phyloP scores from a whole-genome alignment of 2,888 invertebrate species.

The Macaria liturata region DNA sequence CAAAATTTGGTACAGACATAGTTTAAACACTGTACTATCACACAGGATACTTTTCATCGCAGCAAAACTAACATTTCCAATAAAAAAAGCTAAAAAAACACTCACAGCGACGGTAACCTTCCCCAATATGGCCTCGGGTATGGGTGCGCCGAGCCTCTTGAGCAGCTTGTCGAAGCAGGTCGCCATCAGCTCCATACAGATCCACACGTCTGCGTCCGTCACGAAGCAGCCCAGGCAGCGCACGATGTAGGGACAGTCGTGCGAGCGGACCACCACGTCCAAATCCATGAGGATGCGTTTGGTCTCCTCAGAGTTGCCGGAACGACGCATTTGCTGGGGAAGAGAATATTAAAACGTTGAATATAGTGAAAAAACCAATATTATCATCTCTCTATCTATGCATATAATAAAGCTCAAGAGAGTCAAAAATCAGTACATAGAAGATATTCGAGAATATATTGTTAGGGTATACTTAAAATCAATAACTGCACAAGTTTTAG shows the following conservation, averaged over 20 bases:
- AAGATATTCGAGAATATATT: too few species aligned
- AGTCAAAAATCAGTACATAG: too few species aligned
- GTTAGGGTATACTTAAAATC: too few species aligned
- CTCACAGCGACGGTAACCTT: constrained; percentile 97
- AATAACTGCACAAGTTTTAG: too few species aligned
- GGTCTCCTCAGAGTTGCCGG: constrained; percentile 98
- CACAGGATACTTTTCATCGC: too few species aligned
- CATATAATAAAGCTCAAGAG: too few species aligned
- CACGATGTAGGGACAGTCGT: constrained; percentile 98
- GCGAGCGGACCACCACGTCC: constrained; percentile 98
- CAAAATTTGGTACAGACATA: too few species aligned
- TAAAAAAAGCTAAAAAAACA: constrained; percentile 1
- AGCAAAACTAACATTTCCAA: too few species aligned
- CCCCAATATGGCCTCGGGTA: constrained; percentile 97
- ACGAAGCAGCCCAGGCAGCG: constrained; percentile 99
- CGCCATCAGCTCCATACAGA: constrained; percentile 99
- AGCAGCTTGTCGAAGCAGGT: constrained; percentile 99
- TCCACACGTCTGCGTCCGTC: constrained; percentile 98
- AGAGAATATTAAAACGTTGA: background rate
- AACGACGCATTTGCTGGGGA: constrained; percentile 95
- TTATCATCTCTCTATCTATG: too few species aligned
- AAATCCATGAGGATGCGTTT: constrained; percentile 99
- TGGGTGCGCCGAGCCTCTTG: constrained; percentile 92
- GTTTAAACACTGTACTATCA: too few species aligned
- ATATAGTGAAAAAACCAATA: too few species aligned